Percentiles rank a stretch among this genome's conserved stretches.
phyloP scores from a whole-genome alignment of 2,888 invertebrate genomes.

The Agonopterix subpropinquella region DNA sequence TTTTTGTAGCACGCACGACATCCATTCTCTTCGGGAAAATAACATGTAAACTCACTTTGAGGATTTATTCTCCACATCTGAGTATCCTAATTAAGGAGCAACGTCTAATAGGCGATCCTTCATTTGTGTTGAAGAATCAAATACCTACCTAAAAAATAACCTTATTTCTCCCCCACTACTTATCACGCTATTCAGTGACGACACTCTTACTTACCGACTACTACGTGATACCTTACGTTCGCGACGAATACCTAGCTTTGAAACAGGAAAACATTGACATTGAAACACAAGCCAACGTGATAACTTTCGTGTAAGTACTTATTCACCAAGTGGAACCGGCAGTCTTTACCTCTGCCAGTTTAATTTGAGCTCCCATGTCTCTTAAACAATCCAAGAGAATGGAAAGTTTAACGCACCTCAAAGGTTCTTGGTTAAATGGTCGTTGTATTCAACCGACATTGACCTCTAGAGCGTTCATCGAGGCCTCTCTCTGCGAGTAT shows the following conservation, averaged over 20 bases:
- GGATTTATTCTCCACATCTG: too few relatives aligned
- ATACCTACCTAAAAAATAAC: too few relatives aligned
- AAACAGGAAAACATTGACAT: conserved; percentile 18
- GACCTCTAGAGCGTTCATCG: conserved; percentile 55
- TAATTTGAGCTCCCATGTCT: conserved; percentile 29
- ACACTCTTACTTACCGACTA: too few relatives aligned
- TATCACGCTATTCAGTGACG: too few relatives aligned
- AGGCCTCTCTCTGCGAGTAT: conserved; percentile 48
- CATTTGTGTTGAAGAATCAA: too few relatives aligned
- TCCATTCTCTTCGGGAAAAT: too few relatives aligned
- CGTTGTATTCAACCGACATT: conserved; percentile 51
- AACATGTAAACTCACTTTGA: too few relatives aligned
- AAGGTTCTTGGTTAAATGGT: conserved; percentile 34
- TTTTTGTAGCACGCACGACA: too few relatives aligned
- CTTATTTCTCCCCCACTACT: too few relatives aligned
- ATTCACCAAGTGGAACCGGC: conserved; percentile 40
- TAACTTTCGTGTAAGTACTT: conserved; percentile 25
- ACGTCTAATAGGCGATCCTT: too few relatives aligned
- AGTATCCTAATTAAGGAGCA: too few relatives aligned
- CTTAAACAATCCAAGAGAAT: conserved; percentile 27
- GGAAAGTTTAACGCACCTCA: conserved; percentile 27
- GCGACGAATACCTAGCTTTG: not conserved
- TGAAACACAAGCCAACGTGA: conserved; percentile 22
- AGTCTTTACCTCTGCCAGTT: conserved; percentile 24
- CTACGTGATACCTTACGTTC: not conserved